Evolutionary conservation across 2,888 invertebrate species (phyloP), one percentile per base, ranked within the genome.

Genomic region (Cerastis rubricosa): DNA sequence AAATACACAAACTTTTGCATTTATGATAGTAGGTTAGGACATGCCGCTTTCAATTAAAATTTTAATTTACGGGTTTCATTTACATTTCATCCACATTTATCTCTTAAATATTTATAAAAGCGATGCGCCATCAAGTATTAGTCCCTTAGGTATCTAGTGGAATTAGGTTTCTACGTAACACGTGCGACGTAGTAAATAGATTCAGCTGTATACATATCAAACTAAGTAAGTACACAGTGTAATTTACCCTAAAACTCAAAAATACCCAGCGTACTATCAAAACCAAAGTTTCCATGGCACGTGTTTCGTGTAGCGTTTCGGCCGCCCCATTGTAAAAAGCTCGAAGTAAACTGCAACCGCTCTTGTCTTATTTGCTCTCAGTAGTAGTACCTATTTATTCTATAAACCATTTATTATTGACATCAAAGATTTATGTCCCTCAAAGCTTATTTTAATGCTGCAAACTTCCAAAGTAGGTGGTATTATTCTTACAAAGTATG

Each of bases 341-440:
- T 74, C 71, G 59, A 47, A 70, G 65, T 71, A 83, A 86, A 88
- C 66, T 86, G 82, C 83, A 86, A 81, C 78, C 75, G 54, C 78
- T 71, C 73, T 80, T 77, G 85, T 87, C 82, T 87, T 87, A 83
- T 87, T 87, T 85, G 82, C 86, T 85, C 81, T 85, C 76, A 86
- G 74, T 84, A 80, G 70, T 81, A 68, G 76, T 79, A 78, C 77
- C 80, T 85, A 90, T 88, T 89, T 87, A 87, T 89, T 88, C 81
- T 85, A 81, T 89, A 89, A 87, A 87, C 85, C 81, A 88, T 88
- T 89, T 87, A 87, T 87, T 87, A 87, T 88, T 85, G 87, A 87
- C 88, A 86, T 87, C 84, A 70, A 85, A 83, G 80, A 90, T 90
- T 90, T 88, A 89, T 76, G 85, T 81, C 73, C 35, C n/a, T 69